Percentiles rank a stretch among this genome's conserved stretches.
These are phyloP conservation scores for Zelostemma sp. DNA, from an alignment of 1,140 invertebrate species.

Conservation along the genomic window DNA sequence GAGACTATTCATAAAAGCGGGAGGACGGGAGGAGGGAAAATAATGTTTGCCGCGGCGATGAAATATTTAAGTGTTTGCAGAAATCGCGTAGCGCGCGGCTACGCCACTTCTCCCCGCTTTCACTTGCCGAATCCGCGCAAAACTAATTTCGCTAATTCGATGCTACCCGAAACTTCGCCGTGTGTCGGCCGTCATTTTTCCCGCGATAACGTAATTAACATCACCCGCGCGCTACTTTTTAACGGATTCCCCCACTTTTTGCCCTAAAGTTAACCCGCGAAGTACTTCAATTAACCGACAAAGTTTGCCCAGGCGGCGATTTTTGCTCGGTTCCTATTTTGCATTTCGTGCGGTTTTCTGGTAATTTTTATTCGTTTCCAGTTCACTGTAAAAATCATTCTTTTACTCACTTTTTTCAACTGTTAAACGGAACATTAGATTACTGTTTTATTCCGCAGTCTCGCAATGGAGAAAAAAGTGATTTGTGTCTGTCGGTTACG, in stretches of 20 bases:
- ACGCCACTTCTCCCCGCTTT: slow-evolving; percentile 20
- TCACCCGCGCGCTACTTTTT: background rate
- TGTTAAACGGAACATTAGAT: background rate
- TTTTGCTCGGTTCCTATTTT: no score
- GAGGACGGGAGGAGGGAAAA: slow-evolving; percentile 16
- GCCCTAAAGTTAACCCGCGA: no score
- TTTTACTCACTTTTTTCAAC: background rate
- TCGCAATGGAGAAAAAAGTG: no score
- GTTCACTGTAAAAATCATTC: no score
- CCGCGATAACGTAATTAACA: no score
- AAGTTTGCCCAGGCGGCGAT: no score
- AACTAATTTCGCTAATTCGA: slow-evolving; percentile 62
- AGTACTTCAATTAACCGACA: no score
- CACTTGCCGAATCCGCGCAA: slow-evolving; percentile 33
- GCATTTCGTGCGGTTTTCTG: no score
- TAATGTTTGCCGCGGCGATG: slow-evolving; percentile 31
- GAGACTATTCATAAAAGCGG: slow-evolving; percentile 18
- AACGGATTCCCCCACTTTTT: no score
- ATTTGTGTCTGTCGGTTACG: background rate
- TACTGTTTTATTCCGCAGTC: no score
- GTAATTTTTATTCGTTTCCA: no score
- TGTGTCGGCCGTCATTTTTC: no score
- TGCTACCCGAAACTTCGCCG: slow-evolving; percentile 12
- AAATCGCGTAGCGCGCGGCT: background rate
- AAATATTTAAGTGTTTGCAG: slow-evolving; percentile 37